Base-by-base conservation (phyloP, 53 echinoderm and acorn worm genomes). In the Arbacia lixula region DNA sequence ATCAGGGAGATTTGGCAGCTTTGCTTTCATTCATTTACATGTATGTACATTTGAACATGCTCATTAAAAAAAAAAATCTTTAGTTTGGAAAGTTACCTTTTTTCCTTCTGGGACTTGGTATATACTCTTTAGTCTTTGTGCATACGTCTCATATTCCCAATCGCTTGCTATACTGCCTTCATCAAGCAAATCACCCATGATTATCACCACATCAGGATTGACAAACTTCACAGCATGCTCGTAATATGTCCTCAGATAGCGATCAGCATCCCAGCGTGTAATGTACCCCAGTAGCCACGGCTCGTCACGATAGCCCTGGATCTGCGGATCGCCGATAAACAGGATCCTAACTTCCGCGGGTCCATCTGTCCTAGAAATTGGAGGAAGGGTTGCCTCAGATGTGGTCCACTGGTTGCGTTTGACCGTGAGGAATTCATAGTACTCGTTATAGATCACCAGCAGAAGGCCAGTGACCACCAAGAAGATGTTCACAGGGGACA, bases 101-200 rank as follows among this genome's bases (percentile, higher is more conserved):
- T 91, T 71, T 63, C 89, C 40, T 30, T 91, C 74, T 28, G 95
- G 95, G 17, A 95, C 84, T 31, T 52, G 37, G 75, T 87, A 95
- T 2, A 93, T 72, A 14, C 46, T 68, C 69, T 91, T 95, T 20
- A 95, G 86, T 42, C 93, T 91, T 26, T 78, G 66, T 19, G 79
- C 93, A 80, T 93, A 93, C 12, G 60, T 86, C 53, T 77, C 74
- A 88, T 71, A 93, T 19, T 93, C 89, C 34, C 46, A 68, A 16
- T 88, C 93, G 21, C 35, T 46, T 10, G 85, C 78, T 68, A 87
- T 88, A 74, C 93, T 89, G 83, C 91, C 93, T 77, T 93, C 88
- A 55, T 93, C 93, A 2, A 95, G n/a, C 22, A 95, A 37, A 71
- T 95, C 93, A 17, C 93, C 95, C 93, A 95, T 91, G 21, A 89